Evolutionary conservation across 2,888 invertebrate genomes (phyloP), one percentile per base, ranked within the genome.

Genomic region (Deilephila elpenor): DNA sequence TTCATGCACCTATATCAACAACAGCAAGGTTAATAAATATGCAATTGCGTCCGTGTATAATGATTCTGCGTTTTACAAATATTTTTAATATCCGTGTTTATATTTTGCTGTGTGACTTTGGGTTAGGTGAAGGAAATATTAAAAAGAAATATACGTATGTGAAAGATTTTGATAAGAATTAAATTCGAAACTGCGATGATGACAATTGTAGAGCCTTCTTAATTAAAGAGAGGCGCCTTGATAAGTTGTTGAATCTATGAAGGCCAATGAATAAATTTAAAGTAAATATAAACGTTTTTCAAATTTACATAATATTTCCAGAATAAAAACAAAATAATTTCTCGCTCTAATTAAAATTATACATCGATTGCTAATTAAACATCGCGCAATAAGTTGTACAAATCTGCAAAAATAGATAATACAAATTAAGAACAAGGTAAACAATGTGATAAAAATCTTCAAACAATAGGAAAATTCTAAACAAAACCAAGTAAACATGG

Each of bases 391-490:
- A 75, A 78, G 3, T 44, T 78, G 77, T 74, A 74, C 75, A 73
- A 75, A 75, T 72, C 73, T 56, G 62, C 72, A 67, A 73, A 77
- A 75, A 73, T 64, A 74, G 73, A 77, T 76, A 71, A 72, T 76
- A 78, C 76, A 77, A 74, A 80, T 78, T 80, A 82, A 78, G 77
- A 62, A 76, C 82, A 83, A 85, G 84, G 83, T 81, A 81, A 83
- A 82, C 79, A 76, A 77, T 73, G 71, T 75, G 85, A 85, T 86
- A 83, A 81, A 73, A 79, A 83, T 83, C 82, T 80, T 73, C 25
- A 61, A 71, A 77, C 75, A 77, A 75, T 77, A 78, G 82, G 85
- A 84, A 86, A 85, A 86, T 82, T 83, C 82, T 80, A 78, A 82
- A 82, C 79, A 82, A 80, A 84, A 80, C 80, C 78, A 81, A 82